Conservation (phyloP, 2,113 vertebrate species). For the Eubucco bourcierii region DNA sequence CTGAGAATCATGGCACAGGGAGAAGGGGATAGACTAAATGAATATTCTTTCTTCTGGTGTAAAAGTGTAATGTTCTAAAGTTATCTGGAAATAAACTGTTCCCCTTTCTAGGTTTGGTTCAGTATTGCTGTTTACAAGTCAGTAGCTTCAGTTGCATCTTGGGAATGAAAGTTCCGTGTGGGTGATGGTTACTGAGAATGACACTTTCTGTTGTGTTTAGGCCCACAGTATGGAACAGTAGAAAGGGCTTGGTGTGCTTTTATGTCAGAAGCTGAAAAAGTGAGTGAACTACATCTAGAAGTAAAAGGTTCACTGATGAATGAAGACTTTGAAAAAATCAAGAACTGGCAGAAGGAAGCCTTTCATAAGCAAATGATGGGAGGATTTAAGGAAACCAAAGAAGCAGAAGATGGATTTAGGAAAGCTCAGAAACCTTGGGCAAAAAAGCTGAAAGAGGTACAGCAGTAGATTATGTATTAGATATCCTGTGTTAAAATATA, state of each 20-base stretch:
- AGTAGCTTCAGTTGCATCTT: constrained; percentile 34
- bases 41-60: not conserved
- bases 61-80: not conserved
- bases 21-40: not conserved
- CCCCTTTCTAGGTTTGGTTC: not conserved
- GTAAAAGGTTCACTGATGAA: constrained; percentile 91
- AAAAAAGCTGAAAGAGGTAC: constrained; percentile 98
- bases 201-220: constrained; percentile 72
- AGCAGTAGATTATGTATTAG: constrained; percentile 55
- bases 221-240: constrained; percentile 94
- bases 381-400: constrained; percentile 96
- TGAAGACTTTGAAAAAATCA: constrained; percentile 97
- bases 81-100: not conserved
- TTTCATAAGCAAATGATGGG: constrained; percentile 99
- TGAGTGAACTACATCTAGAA: constrained; percentile 95
- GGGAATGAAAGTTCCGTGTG: constrained; percentile 49
- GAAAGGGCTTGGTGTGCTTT: constrained; percentile 92
- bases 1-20: not conserved
- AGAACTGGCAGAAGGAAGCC: constrained; percentile 97
- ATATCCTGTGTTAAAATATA: constrained; percentile 43
- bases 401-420: constrained; percentile 94
- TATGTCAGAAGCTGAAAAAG: constrained; percentile 94
- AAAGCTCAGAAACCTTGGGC: constrained; percentile 99
- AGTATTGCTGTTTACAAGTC: not conserved
- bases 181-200: constrained; percentile 56